Percentiles rank a stretch among this genome's conserved stretches.
phyloP scores from a whole-genome alignment of 1,140 invertebrate genomes.

The Sycobia sp. region DNA sequence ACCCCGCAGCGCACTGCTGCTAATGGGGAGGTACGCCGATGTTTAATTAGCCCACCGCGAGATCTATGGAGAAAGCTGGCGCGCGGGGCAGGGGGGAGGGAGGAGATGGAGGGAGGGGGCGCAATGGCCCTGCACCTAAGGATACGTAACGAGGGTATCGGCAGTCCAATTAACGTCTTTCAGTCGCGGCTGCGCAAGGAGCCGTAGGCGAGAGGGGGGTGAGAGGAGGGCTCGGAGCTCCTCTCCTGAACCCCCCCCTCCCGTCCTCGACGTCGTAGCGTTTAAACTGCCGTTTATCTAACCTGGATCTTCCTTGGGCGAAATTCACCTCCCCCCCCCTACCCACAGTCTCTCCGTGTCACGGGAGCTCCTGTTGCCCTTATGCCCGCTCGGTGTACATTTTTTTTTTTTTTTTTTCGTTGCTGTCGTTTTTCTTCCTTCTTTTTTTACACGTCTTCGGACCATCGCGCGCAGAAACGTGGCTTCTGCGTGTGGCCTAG shows the following conservation, averaged over 20 bases:
- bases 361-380: no score
- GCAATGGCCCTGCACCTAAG: slow-evolving; percentile 15
- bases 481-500: no score
- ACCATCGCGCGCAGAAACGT: no score
- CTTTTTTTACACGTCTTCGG: no score
- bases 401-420: no score
- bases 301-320: slow-evolving; percentile 2
- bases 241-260: no score
- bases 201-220: background rate
- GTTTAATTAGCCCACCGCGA: slow-evolving; percentile 49
- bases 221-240: no score
- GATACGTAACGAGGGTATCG: slow-evolving; percentile 35
- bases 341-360: no score
- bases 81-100: background rate
- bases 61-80: slow-evolving; percentile 41
- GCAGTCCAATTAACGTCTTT: slow-evolving; percentile 36
- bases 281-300: slow-evolving; percentile 31
- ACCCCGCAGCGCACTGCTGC: slow-evolving; percentile 39
- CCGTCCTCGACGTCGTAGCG: background rate
- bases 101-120: no score
- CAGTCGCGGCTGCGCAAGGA: no score
- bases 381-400: no score
- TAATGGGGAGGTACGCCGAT: slow-evolving; percentile 47
- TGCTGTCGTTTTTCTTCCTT: no score
- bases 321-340: background rate